A percentile compares a stretch with the other conserved stretches of the same genome.
Evolutionary conservation across 1,140 invertebrate species (phyloP).

Genomic region (Yoshiicerus persimilis): DNA sequence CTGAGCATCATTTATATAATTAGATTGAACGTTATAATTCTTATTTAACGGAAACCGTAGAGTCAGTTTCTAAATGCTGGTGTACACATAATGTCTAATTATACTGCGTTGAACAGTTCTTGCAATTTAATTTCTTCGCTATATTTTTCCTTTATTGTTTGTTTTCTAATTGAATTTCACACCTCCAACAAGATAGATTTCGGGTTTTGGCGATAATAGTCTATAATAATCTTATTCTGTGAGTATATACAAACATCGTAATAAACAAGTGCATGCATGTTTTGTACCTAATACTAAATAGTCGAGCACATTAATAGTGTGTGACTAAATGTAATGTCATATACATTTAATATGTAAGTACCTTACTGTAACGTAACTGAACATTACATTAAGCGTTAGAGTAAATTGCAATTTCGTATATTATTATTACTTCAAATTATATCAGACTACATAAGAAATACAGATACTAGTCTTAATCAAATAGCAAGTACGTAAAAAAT

Average conservation of each 20-base stretch:
- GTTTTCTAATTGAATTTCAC: background rate
- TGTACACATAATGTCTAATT: background rate
- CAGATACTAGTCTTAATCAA: no score
- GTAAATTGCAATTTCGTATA: background rate
- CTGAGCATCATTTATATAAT: background rate
- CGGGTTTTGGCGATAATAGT: background rate
- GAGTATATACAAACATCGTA: constrained; percentile 4
- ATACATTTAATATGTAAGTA: background rate
- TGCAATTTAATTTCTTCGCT: background rate
- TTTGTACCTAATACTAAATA: background rate
- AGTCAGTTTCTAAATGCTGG: background rate
- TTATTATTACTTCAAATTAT: background rate
- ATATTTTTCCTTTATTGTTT: background rate
- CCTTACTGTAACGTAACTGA: background rate
- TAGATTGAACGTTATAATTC: background rate
- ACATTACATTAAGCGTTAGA: background rate
- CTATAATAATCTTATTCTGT: background rate
- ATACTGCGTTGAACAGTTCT: background rate
- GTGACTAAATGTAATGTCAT: no score
- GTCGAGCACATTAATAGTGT: background rate
- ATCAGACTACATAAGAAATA: no score
- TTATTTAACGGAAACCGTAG: background rate
- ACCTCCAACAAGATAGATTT: background rate
- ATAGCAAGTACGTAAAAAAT: no score
- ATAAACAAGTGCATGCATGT: background rate